These are phyloP conservation scores for Scaptomyza tumidula DNA, from an alignment of 2,888 invertebrate genomes.

Conservation along the genomic window DNA sequence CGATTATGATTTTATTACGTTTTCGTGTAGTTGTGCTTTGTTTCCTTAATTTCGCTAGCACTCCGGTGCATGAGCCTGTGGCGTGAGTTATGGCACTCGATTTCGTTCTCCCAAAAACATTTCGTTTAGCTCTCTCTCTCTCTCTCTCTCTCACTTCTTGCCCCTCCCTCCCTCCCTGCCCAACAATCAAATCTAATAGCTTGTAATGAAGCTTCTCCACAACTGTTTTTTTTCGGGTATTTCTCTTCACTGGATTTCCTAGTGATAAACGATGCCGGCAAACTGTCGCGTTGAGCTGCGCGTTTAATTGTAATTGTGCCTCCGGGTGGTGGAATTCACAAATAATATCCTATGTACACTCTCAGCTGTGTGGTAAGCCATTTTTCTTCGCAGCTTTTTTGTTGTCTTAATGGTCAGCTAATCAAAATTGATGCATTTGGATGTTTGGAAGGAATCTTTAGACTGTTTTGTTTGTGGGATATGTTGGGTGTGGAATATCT, in stretches of 20 bases:
- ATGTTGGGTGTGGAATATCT: too few relatives aligned
- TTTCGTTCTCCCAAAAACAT: conserved; percentile 28
- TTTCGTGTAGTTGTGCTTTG: conserved; percentile 77
- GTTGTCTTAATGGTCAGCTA: conserved; percentile 25
- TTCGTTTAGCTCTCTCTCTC: conserved; percentile 11
- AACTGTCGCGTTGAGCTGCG: conserved; percentile 53
- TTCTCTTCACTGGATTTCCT: conserved; percentile 52
- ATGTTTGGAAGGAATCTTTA: conserved; percentile 2
- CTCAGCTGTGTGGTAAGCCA: conserved; percentile 19
- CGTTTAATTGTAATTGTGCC: conserved; percentile 74
- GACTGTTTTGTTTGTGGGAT: not conserved
- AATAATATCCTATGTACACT: conserved; percentile 13
- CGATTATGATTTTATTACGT: conserved; percentile 84
- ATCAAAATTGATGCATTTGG: conserved; percentile 53
- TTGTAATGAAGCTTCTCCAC: conserved; percentile 64
- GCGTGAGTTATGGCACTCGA: conserved; percentile 70
- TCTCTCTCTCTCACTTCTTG: conserved; percentile 16
- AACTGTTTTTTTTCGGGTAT: conserved; percentile 32
- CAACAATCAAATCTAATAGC: conserved; percentile 79
- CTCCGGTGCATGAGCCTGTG: conserved; percentile 47
- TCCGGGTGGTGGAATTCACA: conserved; percentile 16
- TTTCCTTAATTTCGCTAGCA: conserved; percentile 70
- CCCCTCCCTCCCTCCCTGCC: not conserved
- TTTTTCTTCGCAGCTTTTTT: conserved; percentile 29
- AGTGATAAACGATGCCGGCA: conserved; percentile 69